A percentile compares a stretch with the other conserved stretches of the same genome.
Evolutionary conservation across 2,888 invertebrate species (phyloP).

Genomic region (Bimastos eiseni): DNA sequence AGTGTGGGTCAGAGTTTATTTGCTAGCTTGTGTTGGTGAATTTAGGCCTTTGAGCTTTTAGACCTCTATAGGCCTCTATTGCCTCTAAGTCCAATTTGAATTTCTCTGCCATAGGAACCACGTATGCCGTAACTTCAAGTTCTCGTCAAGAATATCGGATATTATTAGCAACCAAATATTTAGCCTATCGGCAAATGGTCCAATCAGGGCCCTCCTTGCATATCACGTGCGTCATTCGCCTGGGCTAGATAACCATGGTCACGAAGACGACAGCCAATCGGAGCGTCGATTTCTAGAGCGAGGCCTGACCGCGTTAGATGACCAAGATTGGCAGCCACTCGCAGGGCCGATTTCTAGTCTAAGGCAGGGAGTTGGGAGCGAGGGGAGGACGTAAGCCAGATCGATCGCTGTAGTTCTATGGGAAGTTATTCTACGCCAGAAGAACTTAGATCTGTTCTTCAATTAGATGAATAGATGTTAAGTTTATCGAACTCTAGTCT

Average conservation of each 20-base stretch:
- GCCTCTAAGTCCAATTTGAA: neutral
- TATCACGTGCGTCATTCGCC: neutral
- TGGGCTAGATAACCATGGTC: neutral
- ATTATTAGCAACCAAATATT: slow-evolving; percentile 13
- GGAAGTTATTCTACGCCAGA: neutral
- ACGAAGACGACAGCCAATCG: neutral
- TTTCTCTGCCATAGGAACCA: neutral
- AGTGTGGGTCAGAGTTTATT: neutral
- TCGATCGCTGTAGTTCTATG: neutral
- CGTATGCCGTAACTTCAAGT: neutral
- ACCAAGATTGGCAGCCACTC: neutral
- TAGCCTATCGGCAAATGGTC: neutral
- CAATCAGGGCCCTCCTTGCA: neutral
- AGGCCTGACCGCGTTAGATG: neutral
- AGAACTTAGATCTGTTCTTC: neutral
- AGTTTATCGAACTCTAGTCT: neutral
- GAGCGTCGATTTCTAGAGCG: neutral
- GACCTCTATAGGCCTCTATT: neutral
- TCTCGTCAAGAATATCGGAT: neutral
- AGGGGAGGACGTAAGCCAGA: neutral
- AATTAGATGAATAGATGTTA: neutral
- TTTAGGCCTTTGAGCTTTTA: neutral
- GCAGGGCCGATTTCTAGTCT: neutral
- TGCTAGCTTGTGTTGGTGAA: neutral
- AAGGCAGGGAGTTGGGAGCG: neutral